Base-by-base conservation (phyloP, 2,797 vertebrate genomes). In the Chrosomus eos region DNA sequence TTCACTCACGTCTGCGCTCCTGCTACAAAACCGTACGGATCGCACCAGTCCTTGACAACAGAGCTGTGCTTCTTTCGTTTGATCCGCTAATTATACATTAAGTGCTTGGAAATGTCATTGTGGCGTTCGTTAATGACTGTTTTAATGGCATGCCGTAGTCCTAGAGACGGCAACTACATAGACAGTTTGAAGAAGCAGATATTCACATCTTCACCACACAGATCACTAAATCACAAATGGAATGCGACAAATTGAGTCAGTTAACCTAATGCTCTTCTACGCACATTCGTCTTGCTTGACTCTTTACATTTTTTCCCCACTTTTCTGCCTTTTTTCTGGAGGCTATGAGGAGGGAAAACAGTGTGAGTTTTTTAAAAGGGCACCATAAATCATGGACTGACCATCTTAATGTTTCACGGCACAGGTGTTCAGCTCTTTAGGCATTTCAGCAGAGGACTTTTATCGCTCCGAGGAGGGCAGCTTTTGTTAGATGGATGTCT, bases 261-360 rank as follows among this genome's bases (percentile, higher is more conserved):
- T 95, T 95, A 91, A 94, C 91, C 91, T 88, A 64, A 87, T 84
- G 89, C 88, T 84, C 88, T 75, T 91, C 89, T 90, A 91, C 67
- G 8, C 33, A 88, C 90, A 90, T 88, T 74, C 81, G 82, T 71
- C 67, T 70, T 19, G 85, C 40, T 75, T 19, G 2, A 23, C 45
- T 48, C 40, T 64, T 76, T 62, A 48, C 33, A 70, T 45, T 85
- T 60, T 76, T 68, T 38, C 7, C 38, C 21, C 45, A 45, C 53
- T 45, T 78, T 76, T 76, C 38, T n/a, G 53, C 36, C 62, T 48
- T n/a, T 79, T 66, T 75, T 76, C 67, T 77, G 79, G 76, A 86
- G 74, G 86, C 89, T 90, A 76, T 67, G 23, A 87, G 87, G 53
- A 86, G 73, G 31, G 14, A 87, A 7, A 80, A 31, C 70, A 26